Evolutionary conservation across 2,888 invertebrate genomes (phyloP).

Genomic region (Catocala fraxini): DNA sequence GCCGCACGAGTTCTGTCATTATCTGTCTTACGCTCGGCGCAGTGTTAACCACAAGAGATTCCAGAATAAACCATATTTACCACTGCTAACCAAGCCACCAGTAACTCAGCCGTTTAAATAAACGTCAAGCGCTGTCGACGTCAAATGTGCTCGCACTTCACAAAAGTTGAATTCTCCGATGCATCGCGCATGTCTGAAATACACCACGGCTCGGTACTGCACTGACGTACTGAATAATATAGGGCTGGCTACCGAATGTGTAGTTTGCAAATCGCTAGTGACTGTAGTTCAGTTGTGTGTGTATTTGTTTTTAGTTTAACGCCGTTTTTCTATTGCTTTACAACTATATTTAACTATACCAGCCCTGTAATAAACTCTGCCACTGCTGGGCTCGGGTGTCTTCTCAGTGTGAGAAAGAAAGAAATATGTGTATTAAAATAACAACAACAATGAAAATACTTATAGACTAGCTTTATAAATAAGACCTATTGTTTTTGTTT

Average conservation of each 20-base stretch:
- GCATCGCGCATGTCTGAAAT: constrained; percentile 6
- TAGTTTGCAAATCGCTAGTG: neutral
- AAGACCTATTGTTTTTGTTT: no score
- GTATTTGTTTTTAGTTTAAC: neutral
- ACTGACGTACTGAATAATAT: constrained; percentile 35
- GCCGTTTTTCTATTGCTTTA: no score
- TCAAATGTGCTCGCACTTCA: constrained; percentile 10
- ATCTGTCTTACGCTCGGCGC: no score
- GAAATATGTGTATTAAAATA: no score
- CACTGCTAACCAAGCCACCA: neutral
- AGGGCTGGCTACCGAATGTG: constrained; percentile 10
- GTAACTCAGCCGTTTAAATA: constrained; percentile 11
- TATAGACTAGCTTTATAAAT: no score
- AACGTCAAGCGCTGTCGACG: constrained; percentile 9
- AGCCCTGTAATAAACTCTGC: no score
- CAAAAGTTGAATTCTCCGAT: constrained; percentile 27
- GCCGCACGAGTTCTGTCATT: no score
- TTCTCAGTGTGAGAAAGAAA: no score
- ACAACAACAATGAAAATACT: no score
- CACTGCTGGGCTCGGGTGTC: no score
- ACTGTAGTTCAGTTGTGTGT: neutral
- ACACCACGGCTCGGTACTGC: neutral
- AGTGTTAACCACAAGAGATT: neutral
- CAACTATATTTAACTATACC: no score
- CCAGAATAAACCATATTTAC: neutral